These are phyloP conservation scores for Spermophilus dauricus DNA, from an alignment of 2,113 vertebrate species.

Conservation along the genomic window DNA sequence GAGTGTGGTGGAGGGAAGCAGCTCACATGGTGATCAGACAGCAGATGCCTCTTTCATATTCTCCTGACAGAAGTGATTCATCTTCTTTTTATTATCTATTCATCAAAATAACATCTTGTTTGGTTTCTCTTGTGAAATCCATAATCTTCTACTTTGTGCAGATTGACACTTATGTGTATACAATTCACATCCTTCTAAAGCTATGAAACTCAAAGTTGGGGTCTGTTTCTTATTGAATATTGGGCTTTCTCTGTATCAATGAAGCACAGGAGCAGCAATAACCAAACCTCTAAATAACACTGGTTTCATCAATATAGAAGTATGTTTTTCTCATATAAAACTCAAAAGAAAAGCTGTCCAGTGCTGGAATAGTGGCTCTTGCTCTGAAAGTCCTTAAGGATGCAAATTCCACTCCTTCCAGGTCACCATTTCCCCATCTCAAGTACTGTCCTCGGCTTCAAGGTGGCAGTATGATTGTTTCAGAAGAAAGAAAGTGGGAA, in stretches of 20 bases:
- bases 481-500: background rate
- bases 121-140: background rate
- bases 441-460: background rate
- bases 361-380: background rate
- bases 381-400: background rate
- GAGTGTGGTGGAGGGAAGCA: no score
- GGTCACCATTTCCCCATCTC: background rate
- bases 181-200: background rate
- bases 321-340: background rate
- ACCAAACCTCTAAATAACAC: background rate
- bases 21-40: no score
- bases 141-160: background rate
- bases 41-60: background rate
- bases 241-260: background rate
- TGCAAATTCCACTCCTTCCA: background rate
- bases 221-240: background rate
- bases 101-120: conserved; percentile 18
- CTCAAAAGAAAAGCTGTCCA: background rate
- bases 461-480: background rate
- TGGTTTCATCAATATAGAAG: background rate
- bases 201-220: background rate
- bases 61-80: conserved; percentile 40
- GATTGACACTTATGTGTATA: background rate
- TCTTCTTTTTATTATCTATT: background rate
- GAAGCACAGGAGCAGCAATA: background rate